phyloP scores from a whole-genome alignment of 2,797 vertebrate genomes.

The Acrocephalus scirpaceus region DNA sequence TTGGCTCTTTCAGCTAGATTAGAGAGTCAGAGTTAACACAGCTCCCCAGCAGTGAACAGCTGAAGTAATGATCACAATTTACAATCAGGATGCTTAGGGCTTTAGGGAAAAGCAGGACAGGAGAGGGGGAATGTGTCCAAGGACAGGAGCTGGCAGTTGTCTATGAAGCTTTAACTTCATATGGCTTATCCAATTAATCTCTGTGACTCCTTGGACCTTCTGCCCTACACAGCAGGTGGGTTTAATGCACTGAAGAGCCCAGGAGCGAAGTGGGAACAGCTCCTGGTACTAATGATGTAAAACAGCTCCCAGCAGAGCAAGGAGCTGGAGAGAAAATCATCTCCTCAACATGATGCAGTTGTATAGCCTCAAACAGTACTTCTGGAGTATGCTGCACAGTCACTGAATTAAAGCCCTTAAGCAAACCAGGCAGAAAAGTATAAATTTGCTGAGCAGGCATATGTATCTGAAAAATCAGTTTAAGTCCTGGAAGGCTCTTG shows the following conservation, averaged over 20 bases:
- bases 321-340: not conserved
- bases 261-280: not conserved
- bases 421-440: slow-evolving; percentile 35
- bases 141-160: not conserved
- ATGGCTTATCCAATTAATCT: not conserved
- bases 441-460: slow-evolving; percentile 36
- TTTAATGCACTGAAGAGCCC: not conserved
- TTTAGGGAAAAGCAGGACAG: not conserved
- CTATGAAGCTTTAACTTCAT: not conserved
- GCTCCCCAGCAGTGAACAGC: not conserved
- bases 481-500: not conserved
- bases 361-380: not conserved
- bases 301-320: slow-evolving; percentile 22
- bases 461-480: slow-evolving; percentile 44
- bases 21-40: not conserved
- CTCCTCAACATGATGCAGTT: not conserved
- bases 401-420: slow-evolving; percentile 33
- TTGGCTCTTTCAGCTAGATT: not conserved
- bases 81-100: not conserved
- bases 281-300: not conserved
- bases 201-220: not conserved
- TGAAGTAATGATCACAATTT: not conserved
- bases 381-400: not conserved
- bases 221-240: not conserved
- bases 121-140: not conserved